Conservation (phyloP, 1,140 invertebrate species). For the Drosophila kohkoa region DNA sequence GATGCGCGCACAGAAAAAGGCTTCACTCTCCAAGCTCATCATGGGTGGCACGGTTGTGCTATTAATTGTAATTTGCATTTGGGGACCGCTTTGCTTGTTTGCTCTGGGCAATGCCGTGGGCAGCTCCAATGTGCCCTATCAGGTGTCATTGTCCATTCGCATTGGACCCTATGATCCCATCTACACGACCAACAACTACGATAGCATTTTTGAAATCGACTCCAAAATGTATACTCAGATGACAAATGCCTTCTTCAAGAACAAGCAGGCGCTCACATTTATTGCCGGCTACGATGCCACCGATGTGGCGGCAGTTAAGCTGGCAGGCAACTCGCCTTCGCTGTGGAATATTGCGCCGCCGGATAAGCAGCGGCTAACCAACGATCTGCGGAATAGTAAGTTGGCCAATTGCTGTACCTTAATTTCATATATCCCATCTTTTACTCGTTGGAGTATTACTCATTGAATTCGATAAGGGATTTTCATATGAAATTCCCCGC, state of each 20-base stretch:
- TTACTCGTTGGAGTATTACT: too few relatives aligned
- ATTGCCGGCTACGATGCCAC: slow-evolving; percentile 94
- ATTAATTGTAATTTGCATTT: slow-evolving; percentile 96
- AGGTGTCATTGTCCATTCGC: slow-evolving; percentile 92
- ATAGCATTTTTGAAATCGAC: slow-evolving; percentile 74
- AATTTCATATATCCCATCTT: too few relatives aligned
- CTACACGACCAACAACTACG: slow-evolving; percentile 89
- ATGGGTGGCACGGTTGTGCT: slow-evolving; percentile 95
- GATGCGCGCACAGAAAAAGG: slow-evolving; percentile 93
- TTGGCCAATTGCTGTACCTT: neutral
- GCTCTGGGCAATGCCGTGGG: slow-evolving; percentile 98
- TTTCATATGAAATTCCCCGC: too few relatives aligned
- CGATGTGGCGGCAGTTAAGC: slow-evolving; percentile 92
- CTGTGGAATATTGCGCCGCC: slow-evolving; percentile 97
- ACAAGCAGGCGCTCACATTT: slow-evolving; percentile 91
- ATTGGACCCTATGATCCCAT: slow-evolving; percentile 96
- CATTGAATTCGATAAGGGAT: too few relatives aligned
- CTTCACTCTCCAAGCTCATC: slow-evolving; percentile 93
- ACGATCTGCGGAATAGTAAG: slow-evolving; percentile 76
- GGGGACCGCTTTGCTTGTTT: slow-evolving; percentile 98
- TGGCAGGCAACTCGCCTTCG: slow-evolving; percentile 94
- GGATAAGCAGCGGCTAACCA: slow-evolving; percentile 89
- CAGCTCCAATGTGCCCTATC: slow-evolving; percentile 93
- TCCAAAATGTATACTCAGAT: slow-evolving; percentile 69
- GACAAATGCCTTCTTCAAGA: slow-evolving; percentile 74